Base-by-base conservation (phyloP, 2,113 vertebrate species). In the Dasypus novemcinctus region DNA sequence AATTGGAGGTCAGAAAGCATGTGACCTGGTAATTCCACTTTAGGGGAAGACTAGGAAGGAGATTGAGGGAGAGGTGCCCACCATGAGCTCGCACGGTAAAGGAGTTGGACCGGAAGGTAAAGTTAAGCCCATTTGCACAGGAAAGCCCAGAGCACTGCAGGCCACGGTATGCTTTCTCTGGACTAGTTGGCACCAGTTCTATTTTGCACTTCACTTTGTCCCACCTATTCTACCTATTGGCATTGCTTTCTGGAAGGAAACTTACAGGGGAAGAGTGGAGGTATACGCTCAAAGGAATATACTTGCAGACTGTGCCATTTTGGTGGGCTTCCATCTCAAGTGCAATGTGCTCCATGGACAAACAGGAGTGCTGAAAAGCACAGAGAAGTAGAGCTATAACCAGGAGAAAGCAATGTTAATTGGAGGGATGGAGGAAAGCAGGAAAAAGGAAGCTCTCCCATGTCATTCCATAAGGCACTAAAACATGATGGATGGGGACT, bases 261-360 rank as follows among this genome's bases (percentile, higher is more conserved):
- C 14, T 0, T 29, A 66, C 43, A 27, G 13, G 38, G 8, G 14
- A 13, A 52, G 63, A 64, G 11, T 2, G 7, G 41, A 2, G 5
- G 20, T 1, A 54, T 20, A 10, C 10, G 25, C n/a, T 14, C 59
- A 6, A 41, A 41, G 18, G 9, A 18, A 63, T 25, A 23, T 9
- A 14, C 29, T 25, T 59, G 7, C 27, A 25, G 23, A 31, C 0
- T 7, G 7, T 21, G 54, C 0, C 1, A 2, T 33, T 20, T 12
- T 29, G 68, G 25, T 6, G 52, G 46, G 6, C 43, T 41, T 33
- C 7, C 49, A 6, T 33, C 20, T 29, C 8, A 11, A 43, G 43
- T 33, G 13, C 25, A 25, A 7, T 13, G 18, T 54, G 66, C 18
- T 33, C 25, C 13, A 2, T 5, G 41, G 21, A 29, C 15, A 10